Evolutionary conservation across 2,888 invertebrate species (phyloP).

Genomic region (Leptinotarsa tumamoca): DNA sequence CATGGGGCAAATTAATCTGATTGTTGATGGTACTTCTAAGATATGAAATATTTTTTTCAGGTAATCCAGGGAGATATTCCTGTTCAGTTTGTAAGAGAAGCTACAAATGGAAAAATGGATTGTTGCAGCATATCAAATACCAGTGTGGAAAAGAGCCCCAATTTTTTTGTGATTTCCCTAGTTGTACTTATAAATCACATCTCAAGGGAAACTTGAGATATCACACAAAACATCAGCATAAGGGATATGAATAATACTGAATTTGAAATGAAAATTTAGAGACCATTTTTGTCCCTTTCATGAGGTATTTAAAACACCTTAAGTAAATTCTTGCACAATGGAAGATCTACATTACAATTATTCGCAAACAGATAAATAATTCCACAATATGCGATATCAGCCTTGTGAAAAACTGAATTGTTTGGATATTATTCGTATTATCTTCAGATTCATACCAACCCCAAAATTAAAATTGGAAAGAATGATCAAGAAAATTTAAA

Average conservation of each 20-base stretch:
- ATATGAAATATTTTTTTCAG: neutral
- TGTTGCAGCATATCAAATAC: slow-evolving; percentile 70
- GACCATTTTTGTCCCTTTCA: too few species aligned
- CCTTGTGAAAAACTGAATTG: too few species aligned
- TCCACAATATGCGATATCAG: too few species aligned
- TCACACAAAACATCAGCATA: slow-evolving; percentile 9
- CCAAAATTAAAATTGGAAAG: too few species aligned
- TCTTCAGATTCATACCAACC: too few species aligned
- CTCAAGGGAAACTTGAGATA: slow-evolving; percentile 70
- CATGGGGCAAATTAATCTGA: too few species aligned
- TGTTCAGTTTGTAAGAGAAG: slow-evolving; percentile 17
- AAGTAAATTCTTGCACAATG: too few species aligned
- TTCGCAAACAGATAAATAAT: too few species aligned
- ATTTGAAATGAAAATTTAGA: neutral
- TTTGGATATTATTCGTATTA: too few species aligned
- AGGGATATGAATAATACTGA: neutral
- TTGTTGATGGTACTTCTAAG: too few species aligned
- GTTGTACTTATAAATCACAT: slow-evolving; percentile 44
- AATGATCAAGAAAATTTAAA: too few species aligned
- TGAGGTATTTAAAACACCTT: neutral
- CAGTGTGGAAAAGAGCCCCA: slow-evolving; percentile 85
- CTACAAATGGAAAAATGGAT: slow-evolving; percentile 27
- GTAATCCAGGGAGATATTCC: neutral
- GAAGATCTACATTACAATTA: too few species aligned
- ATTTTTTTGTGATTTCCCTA: slow-evolving; percentile 63